Evolutionary conservation across 2,797 vertebrate species (phyloP), one percentile per base, ranked within the genome.

Genomic region (Discoglossus pictus): DNA sequence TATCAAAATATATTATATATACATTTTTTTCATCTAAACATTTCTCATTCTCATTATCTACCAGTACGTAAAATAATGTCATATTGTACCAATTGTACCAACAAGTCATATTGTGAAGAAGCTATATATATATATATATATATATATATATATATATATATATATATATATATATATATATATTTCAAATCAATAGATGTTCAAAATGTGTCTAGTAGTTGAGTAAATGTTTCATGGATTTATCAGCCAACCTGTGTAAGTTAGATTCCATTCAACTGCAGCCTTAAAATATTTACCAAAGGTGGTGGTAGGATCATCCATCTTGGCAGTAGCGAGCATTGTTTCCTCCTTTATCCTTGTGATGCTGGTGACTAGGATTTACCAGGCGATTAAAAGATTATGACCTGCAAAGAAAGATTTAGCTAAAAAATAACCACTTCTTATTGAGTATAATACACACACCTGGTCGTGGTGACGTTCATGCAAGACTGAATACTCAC

Each of bases 331-430:
- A 21, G 20, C 17, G 21, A 25, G n/a, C 24, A 34, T 23, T 31
- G 12, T 63, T 52, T 40, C 36, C 55, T 43, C 55, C 23, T 59
- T 43, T 63, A 23, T 52, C 36, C 48, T 63, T 63, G 35, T 42
- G 61, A 42, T 42, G 61, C 46, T 63, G 23, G 48, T 59, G 35
- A 27, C 46, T 52, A 13, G 61, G 47, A 63, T 63, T 63, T 63
- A 63, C 48, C 36, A 18, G 47, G 47, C 15, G 61, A 63, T 63
- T 63, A 63, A 42, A 52, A 63, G 61, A 63, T 63, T 63, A 63
- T 42, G 10, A 13, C 36, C 15, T 42, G 23, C 12, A 52, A 63
- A 63, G 46, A 62, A 40, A 25, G 34, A 31, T 27, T 63, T 40
- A 52, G 47, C 35, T 25, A 59, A 59, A 59, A 59, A 59, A 59